Percentiles rank a stretch among this genome's conserved stretches.
phyloP scores from a whole-genome alignment of 2,113 vertebrate species.

The Genyomyrus donnyi region DNA sequence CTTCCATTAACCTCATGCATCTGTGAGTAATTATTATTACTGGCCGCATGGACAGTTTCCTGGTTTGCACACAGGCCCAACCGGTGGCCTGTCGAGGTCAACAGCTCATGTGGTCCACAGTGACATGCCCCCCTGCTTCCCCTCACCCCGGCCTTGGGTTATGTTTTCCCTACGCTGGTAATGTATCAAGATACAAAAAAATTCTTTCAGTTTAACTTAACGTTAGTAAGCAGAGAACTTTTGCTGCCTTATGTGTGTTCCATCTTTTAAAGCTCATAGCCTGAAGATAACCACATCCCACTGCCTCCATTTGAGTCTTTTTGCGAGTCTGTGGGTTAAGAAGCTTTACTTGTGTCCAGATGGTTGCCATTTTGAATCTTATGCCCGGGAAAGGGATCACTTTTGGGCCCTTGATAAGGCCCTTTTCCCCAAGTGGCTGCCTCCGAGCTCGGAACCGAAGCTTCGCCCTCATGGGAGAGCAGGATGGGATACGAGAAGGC shows the following conservation, averaged over 20 bases:
- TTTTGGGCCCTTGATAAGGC: not conserved
- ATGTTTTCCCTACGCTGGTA: not conserved
- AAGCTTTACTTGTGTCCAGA: not conserved
- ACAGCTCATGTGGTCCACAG: not conserved
- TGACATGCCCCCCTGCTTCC: not conserved
- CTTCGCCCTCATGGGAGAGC: not conserved
- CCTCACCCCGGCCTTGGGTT: not conserved
- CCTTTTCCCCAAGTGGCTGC: not conserved
- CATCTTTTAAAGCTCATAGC: not conserved
- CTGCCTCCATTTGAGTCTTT: not conserved
- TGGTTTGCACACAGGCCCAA: constrained; percentile 8
- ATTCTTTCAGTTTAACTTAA: not conserved
- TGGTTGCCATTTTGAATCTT: not conserved
- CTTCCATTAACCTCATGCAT: constrained; percentile 37
- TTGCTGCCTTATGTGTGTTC: not conserved
- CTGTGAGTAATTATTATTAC: constrained; percentile 40
- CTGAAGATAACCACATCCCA: not conserved
- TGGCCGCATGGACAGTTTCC: constrained; percentile 22
- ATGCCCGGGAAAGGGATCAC: not conserved
- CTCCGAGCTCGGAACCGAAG: not conserved
- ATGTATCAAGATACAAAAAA: not conserved
- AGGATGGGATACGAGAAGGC: not conserved
- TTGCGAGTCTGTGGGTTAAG: not conserved
- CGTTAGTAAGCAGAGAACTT: not conserved
- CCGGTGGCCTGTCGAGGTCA: not conserved